phyloP scores from a whole-genome alignment of 1,140 invertebrate genomes.

The Apis laboriosa region DNA sequence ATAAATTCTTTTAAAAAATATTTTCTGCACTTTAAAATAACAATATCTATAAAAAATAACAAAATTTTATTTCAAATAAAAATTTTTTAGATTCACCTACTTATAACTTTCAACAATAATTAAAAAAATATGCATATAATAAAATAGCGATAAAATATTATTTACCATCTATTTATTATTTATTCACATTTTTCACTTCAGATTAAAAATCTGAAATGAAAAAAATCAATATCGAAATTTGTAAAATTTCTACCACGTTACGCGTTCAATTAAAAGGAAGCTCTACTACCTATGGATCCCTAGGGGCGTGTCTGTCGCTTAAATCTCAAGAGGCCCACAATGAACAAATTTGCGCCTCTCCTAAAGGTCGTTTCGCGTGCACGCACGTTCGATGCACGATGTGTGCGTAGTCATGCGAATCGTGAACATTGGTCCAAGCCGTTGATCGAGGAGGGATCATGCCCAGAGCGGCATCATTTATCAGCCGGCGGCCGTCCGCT shows the following conservation, averaged over 20 bases:
- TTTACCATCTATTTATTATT: no score
- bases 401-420: constrained; percentile 43
- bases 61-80: no score
- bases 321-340: neutral
- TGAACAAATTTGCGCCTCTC: constrained; percentile 3
- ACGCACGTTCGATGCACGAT: constrained; percentile 18
- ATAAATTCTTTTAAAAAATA: no score
- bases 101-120: no score
- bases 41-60: no score
- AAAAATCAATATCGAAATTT: neutral
- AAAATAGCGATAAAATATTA: no score
- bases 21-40: no score
- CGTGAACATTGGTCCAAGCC: constrained; percentile 21
- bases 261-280: constrained; percentile 8
- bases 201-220: no score
- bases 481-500: constrained; percentile 43
- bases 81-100: no score
- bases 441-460: constrained; percentile 37
- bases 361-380: constrained; percentile 6
- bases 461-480: constrained; percentile 56
- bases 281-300: neutral
- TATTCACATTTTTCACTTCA: no score
- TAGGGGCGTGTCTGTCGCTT: neutral
- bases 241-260: neutral
- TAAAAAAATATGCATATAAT: no score